Conservation (phyloP, 1,140 invertebrate species). For the Drosophila kepulauana region DNA sequence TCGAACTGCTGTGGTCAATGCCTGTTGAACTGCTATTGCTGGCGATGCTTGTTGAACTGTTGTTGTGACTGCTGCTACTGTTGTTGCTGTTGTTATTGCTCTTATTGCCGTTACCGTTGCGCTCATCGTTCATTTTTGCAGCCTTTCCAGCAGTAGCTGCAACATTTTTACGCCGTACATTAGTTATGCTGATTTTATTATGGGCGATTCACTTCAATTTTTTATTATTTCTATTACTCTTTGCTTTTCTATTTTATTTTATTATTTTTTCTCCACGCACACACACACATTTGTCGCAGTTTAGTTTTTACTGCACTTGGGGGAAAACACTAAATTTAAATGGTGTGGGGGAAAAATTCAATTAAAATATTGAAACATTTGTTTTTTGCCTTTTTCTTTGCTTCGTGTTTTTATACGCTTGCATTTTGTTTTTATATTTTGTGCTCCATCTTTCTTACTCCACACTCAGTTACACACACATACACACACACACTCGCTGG, state of each 20-base stretch:
- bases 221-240: constrained; percentile 38
- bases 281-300: constrained; percentile 38
- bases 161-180: constrained; percentile 55
- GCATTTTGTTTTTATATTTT: constrained; percentile 56
- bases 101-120: constrained; percentile 65
- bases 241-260: constrained; percentile 29
- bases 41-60: constrained; percentile 39
- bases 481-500: constrained; percentile 14
- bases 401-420: constrained; percentile 20
- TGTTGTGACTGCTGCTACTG: constrained; percentile 28
- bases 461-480: constrained; percentile 45
- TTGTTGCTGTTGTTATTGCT: constrained; percentile 52
- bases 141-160: constrained; percentile 65
- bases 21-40: constrained; percentile 35
- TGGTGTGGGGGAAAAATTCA: constrained; percentile 4
- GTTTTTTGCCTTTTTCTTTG: background rate
- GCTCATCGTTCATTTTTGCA: constrained; percentile 86
- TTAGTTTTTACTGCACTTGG: constrained; percentile 51
- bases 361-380: constrained; percentile 15
- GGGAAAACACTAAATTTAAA: constrained; percentile 32
- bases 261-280: constrained; percentile 40
- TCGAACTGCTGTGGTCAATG: constrained; percentile 45
- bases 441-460: constrained; percentile 57
- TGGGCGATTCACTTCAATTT: constrained; percentile 42
- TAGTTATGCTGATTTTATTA: constrained; percentile 40